phyloP scores from a whole-genome alignment of 2,888 invertebrate species.

The Heliconius charithonia region DNA sequence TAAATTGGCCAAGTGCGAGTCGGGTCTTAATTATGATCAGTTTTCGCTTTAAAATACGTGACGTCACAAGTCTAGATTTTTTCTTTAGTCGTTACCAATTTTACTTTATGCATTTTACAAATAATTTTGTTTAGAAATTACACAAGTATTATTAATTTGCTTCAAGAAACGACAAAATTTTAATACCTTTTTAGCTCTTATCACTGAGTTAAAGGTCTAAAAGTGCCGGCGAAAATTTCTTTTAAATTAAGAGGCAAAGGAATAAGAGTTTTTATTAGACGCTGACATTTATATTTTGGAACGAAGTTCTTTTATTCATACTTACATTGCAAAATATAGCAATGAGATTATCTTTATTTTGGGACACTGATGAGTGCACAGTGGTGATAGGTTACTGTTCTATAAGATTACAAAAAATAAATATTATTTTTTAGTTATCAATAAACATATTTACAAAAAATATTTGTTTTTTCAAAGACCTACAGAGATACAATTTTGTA shows the following conservation, averaged over 20 bases:
- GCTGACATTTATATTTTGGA: not conserved
- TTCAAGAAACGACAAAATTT: not conserved
- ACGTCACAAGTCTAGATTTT: too few relatives aligned
- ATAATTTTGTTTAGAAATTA: not conserved
- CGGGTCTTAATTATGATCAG: too few relatives aligned
- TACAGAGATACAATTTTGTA: too few relatives aligned
- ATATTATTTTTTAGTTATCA: too few relatives aligned
- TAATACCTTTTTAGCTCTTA: conserved; percentile 5
- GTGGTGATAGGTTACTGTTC: too few relatives aligned
- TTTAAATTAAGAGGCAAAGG: conserved; percentile 9
- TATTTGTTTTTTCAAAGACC: too few relatives aligned
- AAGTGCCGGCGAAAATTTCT: too few relatives aligned
- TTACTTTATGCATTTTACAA: not conserved
- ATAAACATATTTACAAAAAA: too few relatives aligned
- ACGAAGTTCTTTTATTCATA: too few relatives aligned
- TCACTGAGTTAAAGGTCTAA: not conserved
- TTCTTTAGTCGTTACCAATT: not conserved
- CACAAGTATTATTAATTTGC: conserved; percentile 6
- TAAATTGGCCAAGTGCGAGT: too few relatives aligned
- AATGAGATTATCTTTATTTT: not conserved
- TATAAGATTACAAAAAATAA: not conserved
- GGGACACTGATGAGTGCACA: not conserved
- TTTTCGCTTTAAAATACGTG: too few relatives aligned
- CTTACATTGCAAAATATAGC: not conserved
- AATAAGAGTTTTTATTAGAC: not conserved